Evolutionary conservation across 2,888 invertebrate genomes (phyloP).

Genomic region (Rhagium mordax): DNA sequence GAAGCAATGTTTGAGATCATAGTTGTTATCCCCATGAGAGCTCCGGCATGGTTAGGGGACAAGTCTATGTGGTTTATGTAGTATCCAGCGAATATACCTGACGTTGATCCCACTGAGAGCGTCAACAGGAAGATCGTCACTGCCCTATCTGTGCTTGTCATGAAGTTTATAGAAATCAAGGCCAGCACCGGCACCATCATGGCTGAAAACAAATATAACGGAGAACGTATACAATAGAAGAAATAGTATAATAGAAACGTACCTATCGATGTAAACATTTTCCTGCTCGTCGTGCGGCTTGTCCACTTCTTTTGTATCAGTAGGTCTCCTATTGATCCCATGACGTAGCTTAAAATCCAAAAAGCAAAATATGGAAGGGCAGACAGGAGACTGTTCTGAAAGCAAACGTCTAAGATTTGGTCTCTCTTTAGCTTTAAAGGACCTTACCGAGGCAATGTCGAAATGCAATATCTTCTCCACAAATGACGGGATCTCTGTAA

Average conservation of each 20-base stretch:
- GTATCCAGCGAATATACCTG: conserved; percentile 82
- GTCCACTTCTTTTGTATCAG: conserved; percentile 70
- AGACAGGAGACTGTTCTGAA: conserved; percentile 80
- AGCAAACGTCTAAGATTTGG: conserved; percentile 48
- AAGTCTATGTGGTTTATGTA: conserved; percentile 87
- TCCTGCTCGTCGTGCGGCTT: conserved; percentile 60
- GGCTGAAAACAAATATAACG: too few relatives aligned
- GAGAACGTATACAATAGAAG: too few relatives aligned
- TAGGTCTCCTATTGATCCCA: conserved; percentile 79
- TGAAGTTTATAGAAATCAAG: conserved; percentile 74
- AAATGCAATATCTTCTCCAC: conserved; percentile 82
- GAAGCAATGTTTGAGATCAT: conserved; percentile 83
- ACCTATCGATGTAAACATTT: conserved; percentile 63
- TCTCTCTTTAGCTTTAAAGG: neutral
- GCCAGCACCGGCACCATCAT: conserved; percentile 76
- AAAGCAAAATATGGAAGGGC: conserved; percentile 83
- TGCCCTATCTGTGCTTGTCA: conserved; percentile 73
- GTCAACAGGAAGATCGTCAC: conserved; percentile 74
- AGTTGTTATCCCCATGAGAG: conserved; percentile 88
- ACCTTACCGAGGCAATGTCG: conserved; percentile 78
- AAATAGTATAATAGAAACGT: conserved; percentile 33
- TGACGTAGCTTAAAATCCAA: conserved; percentile 80
- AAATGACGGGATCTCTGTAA: conserved; percentile 87
- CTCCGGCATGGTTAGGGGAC: conserved; percentile 86
- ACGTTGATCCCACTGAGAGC: conserved; percentile 81